Base-by-base conservation (phyloP, 1,140 invertebrate species). In the Macrocentrus cingulum region DNA sequence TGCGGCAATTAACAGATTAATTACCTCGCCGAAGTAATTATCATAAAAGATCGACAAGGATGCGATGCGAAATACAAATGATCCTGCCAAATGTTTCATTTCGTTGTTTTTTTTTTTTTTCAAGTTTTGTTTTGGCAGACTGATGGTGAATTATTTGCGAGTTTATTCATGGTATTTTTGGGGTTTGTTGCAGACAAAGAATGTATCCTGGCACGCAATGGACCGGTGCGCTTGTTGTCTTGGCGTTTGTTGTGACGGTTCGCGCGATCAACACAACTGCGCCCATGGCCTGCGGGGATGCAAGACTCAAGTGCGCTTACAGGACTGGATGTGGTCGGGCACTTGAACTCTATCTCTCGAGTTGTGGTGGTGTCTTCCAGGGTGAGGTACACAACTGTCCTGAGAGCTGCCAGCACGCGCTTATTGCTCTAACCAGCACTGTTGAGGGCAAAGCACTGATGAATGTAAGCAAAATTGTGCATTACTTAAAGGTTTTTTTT, bases 401-500 rank as follows among this genome's bases (percentile, higher is more conserved):
- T 0, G 84, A 88, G 64, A 75, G 81, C 15, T 92, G 90, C 70
- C 84, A 87, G 59, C 83, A 88, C 69, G 87, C 90, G 0, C 81
- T 92, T 6, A 89, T 91, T 39, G 88, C 88, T 0, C 80, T 92
- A 13, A 89, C 85, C 0, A 90, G 88, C 23, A 91, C 90, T 0
- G 87, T 89, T 32, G 87, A 91, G 72, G 91, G 91, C 13, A 85
- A 88, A 64, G 82, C 85, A 49, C 81, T 92, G 11, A 88, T 88
- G 83, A 83, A 77, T 32, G 87, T 88, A 70, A 83, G 83, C 80
- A 61, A 18, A 7, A 42, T 11, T n/a, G 11, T 32, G 22, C 25
- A 32, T 23, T 15, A 32, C 4, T n/a, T n/a, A n/a, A n/a, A 5
- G 37, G 11, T 41, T 41, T 16, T 41, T 41, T 13, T 41, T 41